Base-by-base conservation (phyloP, 2,888 invertebrate genomes). In the Tetropium fuscum region DNA sequence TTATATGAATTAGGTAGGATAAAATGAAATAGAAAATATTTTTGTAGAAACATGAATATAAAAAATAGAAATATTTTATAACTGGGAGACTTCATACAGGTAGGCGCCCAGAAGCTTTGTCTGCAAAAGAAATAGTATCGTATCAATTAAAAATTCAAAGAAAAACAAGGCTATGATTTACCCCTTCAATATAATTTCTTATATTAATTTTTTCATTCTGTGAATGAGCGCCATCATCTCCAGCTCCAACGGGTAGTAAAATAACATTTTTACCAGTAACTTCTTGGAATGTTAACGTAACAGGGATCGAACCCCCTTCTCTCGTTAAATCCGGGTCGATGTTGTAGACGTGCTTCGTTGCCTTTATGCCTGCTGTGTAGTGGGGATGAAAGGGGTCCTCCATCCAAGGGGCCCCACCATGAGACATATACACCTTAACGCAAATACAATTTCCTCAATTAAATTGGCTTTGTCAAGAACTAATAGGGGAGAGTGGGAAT, bases 221-320 rank as follows among this genome's bases (percentile, higher is more conserved):
- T 11, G 97, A 97, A 85, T 99, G 98, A 60, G 98, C 98, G 73
- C 98, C 98, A 83, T 99, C 98, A 82, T 98, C 98, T 59, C 92
- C 91, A 43, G 93, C 90, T 44, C 98, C 98, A 80, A 99, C 93
- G 1, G 98, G 98, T 68, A 99, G 86, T 64, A 99, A 85, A 77
- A 98, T 87, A 44, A 98, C 97, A 83, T 95, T 98, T 79, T 94
- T 93, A 0, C 92, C 92, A 55, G 96, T 96, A 6, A 93, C 91
- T 81, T 97, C 92, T 83, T 94, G 91, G 78, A 98, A 88, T 38
- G 96, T 96, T 66, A 98, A 84, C 41, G 98, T 97, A 60, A 98
- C 94, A 1, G 98, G 98, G 82, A 99, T 98, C 34, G 96, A 96
- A 13, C 98, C 98, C 56, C 98, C 98, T 82, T 98, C 98, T 51